Conservation (phyloP, 1,140 invertebrate genomes). For the Drosophila miranda region DNA sequence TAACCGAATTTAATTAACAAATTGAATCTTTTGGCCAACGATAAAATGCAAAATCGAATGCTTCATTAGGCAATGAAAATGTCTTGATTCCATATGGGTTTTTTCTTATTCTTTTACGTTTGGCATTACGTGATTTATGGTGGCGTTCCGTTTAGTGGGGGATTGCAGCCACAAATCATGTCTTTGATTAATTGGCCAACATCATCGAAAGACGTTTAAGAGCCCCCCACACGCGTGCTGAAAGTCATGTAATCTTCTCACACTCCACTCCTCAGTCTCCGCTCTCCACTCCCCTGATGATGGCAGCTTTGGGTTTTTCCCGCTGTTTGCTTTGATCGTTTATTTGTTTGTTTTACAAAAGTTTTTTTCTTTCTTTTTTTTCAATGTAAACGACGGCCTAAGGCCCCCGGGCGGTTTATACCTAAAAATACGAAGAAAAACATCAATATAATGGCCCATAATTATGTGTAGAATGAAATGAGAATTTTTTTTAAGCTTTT, state of each 20-base stretch:
- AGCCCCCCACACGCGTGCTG: slow-evolving; percentile 12
- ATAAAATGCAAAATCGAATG: slow-evolving; percentile 65
- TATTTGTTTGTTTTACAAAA: slow-evolving; percentile 30
- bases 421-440: slow-evolving; percentile 10
- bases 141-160: slow-evolving; percentile 15
- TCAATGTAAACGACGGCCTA: slow-evolving; percentile 2
- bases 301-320: background rate
- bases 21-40: slow-evolving; percentile 27
- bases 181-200: slow-evolving; percentile 62
- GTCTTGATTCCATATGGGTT: slow-evolving; percentile 37
- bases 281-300: background rate
- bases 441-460: slow-evolving; percentile 58
- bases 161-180: slow-evolving; percentile 8
- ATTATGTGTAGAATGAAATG: slow-evolving; percentile 60
- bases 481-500: slow-evolving; percentile 19
- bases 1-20: slow-evolving; percentile 73
- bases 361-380: slow-evolving; percentile 1
- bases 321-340: slow-evolving; percentile 30
- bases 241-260: slow-evolving; percentile 20
- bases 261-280: background rate
- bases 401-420: slow-evolving; percentile 13
- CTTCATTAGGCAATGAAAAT: slow-evolving; percentile 58
- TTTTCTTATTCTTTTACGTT: slow-evolving; percentile 2
- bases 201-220: slow-evolving; percentile 27
- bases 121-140: slow-evolving; percentile 46